phyloP scores from a whole-genome alignment of 2,113 vertebrate genomes.

The Plectropomus leopardus region DNA sequence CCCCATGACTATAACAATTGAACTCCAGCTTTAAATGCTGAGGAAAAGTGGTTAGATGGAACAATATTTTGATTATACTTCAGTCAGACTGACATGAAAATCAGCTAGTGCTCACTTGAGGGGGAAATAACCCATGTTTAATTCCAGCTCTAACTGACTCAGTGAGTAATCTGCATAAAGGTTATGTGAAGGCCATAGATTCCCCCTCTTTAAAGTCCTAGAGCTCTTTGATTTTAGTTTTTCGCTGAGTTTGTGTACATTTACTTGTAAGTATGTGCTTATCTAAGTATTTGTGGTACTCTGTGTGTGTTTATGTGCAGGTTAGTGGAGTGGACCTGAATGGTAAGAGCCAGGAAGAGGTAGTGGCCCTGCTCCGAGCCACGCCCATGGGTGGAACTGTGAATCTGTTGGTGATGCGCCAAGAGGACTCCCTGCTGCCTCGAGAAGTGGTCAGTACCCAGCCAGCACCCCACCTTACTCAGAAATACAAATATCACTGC shows the following conservation, averaged over 20 bases:
- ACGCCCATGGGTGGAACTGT: constrained; percentile 95
- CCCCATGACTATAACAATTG: constrained; percentile 34
- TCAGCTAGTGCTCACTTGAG: constrained; percentile 47
- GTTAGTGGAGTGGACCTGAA: constrained; percentile 95
- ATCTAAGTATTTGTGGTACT: not conserved
- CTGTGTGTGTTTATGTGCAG: constrained; percentile 71
- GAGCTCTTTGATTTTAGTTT: constrained; percentile 10
- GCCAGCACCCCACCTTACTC: not conserved
- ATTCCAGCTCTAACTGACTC: constrained; percentile 42
- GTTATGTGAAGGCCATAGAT: constrained; percentile 37
- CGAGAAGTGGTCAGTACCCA: constrained; percentile 92
- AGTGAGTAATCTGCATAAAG: constrained; percentile 45
- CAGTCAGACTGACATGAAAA: constrained; percentile 63
- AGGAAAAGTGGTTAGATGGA: constrained; percentile 43
- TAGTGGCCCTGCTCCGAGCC: constrained; percentile 93
- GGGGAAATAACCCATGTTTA: constrained; percentile 55
- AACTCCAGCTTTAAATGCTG: constrained; percentile 37
- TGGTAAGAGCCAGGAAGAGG: constrained; percentile 96
- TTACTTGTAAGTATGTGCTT: not conserved
- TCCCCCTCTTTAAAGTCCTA: not conserved
- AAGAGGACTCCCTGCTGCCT: constrained; percentile 93
- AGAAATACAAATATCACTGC: not conserved
- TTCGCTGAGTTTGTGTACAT: not conserved
- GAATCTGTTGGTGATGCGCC: constrained; percentile 90
- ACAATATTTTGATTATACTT: constrained; percentile 68